These are phyloP conservation scores for Piscicola geometra DNA, from an alignment of 2,888 invertebrate genomes.

Conservation along the genomic window DNA sequence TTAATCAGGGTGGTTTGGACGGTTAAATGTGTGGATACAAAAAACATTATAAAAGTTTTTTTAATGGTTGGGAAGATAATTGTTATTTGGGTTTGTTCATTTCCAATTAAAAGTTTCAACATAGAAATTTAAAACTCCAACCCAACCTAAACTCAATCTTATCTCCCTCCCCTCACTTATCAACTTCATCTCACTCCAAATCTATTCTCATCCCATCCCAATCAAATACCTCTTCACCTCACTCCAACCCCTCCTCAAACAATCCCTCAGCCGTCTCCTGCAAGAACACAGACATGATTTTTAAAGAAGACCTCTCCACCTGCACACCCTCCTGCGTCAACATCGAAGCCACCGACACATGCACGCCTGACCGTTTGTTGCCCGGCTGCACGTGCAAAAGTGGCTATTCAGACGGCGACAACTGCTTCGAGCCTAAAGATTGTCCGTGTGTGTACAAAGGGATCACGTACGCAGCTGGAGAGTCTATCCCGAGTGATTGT, in stretches of 20 bases:
- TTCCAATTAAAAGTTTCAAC: too few relatives aligned
- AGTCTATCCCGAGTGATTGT: conserved; percentile 29
- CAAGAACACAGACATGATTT: conserved; percentile 16
- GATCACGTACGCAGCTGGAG: conserved; percentile 24
- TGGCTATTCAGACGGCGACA: conserved; percentile 27
- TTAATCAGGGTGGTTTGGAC: too few relatives aligned
- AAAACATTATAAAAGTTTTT: too few relatives aligned
- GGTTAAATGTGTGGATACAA: too few relatives aligned
- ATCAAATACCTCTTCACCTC: background rate
- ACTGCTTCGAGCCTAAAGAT: conserved; percentile 15
- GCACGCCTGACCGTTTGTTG: background rate
- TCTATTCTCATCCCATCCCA: too few relatives aligned
- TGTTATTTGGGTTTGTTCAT: too few relatives aligned
- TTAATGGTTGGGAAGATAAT: too few relatives aligned
- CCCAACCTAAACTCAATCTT: too few relatives aligned
- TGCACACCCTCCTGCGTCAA: conserved; percentile 22
- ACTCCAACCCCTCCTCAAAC: background rate
- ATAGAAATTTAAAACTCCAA: too few relatives aligned
- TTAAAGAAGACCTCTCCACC: conserved; percentile 12
- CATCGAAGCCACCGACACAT: background rate
- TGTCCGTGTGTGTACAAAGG: conserved; percentile 30
- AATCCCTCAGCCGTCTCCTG: background rate
- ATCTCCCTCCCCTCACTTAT: too few relatives aligned
- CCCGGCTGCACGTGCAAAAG: conserved; percentile 25
- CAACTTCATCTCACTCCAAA: too few relatives aligned